Base-by-base conservation (phyloP, 2,797 vertebrate genomes). In the Benthosema pterotum region DNA sequence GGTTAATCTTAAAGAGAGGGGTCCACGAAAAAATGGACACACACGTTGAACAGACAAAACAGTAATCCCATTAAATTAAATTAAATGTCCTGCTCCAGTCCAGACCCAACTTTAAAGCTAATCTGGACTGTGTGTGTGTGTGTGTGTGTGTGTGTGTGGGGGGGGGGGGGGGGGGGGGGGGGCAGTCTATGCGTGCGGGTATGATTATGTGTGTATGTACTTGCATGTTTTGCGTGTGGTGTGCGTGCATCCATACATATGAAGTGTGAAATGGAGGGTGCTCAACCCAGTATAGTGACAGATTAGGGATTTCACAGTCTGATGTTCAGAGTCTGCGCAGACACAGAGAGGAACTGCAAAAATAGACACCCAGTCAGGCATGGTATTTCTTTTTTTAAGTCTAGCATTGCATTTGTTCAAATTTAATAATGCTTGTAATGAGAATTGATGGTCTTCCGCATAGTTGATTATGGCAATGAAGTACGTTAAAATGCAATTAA, bases 241-340 rank as follows among this genome's bases (percentile, higher is more conserved):
- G 32, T 32, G 54, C 46, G 42, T 19, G 7, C 19, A 52, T 55
- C 49, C 19, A 47, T 51, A 52, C 28, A 54, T 61, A 47, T 42
- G 57, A 65, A 68, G 63, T 69, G 79, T 69, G 79, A 76, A 83
- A 83, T 74, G 69, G 74, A 84, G 81, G 72, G 69, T 74, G 76
- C 75, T 71, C 66, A 74, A 72, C 64, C 71, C 15, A 55, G 51
- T 58, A 69, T 72, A 74, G 69, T 77, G 67, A 69, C 79, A 85
- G 79, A 87, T 76, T 78, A 74, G 78, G 69, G 55, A 59, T 85
- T 87, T 87, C 83, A 83, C 78, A 72, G 83, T 87, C 83, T 88
- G 80, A 61, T 77, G 79, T 86, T 76, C 74, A 69, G 65, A 66
- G 57, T 32, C 69, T 6, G 28, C 63, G 57, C 52, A 53, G 47